phyloP scores from a whole-genome alignment of 2,888 invertebrate genomes.

The Hofmannophila pseudospretella region DNA sequence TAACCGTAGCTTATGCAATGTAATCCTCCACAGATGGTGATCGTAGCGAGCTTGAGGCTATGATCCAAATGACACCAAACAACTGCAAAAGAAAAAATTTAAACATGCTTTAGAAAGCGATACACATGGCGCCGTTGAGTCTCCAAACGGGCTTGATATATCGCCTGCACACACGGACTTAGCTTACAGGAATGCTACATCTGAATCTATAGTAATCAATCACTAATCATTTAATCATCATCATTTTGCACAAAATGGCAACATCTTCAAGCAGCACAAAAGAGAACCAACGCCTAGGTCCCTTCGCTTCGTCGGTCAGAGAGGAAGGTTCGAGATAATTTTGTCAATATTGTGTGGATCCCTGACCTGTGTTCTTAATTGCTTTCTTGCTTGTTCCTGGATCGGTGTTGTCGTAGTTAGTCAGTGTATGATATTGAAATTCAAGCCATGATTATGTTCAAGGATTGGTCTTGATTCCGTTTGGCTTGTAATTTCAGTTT shows the following conservation, averaged over 20 bases:
- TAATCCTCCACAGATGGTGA: constrained; percentile 79
- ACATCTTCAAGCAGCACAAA: constrained; percentile 61
- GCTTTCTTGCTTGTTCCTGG: constrained; percentile 39
- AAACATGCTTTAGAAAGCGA: constrained; percentile 77
- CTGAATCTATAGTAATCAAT: constrained; percentile 46
- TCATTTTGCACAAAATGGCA: constrained; percentile 56
- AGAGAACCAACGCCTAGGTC: constrained; percentile 60
- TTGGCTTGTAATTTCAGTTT: constrained; percentile 8
- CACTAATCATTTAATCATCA: constrained; percentile 42
- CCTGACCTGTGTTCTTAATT: constrained; percentile 32
- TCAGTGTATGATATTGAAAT: neutral
- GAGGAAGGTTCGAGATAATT: constrained; percentile 60
- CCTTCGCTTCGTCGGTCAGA: constrained; percentile 52
- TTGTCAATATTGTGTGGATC: constrained; percentile 40
- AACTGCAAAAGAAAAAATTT: constrained; percentile 79
- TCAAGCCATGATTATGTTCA: neutral
- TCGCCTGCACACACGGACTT: constrained; percentile 72
- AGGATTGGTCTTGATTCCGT: neutral
- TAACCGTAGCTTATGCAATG: constrained; percentile 71
- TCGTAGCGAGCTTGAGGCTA: constrained; percentile 78
- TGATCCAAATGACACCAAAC: constrained; percentile 79
- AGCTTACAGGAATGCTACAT: constrained; percentile 70
- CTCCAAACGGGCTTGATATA: constrained; percentile 68
- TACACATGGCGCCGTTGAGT: constrained; percentile 56
- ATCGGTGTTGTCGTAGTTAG: constrained; percentile 32